Percentiles rank a stretch among this genome's conserved stretches.
phyloP scores from a whole-genome alignment of 2,888 invertebrate genomes.

The Meghimatium bilineatum region DNA sequence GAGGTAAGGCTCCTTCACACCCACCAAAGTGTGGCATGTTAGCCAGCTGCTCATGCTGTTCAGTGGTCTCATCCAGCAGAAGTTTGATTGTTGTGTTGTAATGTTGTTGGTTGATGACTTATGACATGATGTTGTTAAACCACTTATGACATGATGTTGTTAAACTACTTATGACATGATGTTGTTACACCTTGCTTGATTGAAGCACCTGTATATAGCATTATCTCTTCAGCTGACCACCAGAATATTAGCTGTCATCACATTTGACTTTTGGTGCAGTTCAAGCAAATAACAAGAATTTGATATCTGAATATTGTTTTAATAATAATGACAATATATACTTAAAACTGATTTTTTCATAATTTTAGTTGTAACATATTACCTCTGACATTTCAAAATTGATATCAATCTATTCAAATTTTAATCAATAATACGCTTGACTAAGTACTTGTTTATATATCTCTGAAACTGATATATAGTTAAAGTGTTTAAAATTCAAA shows the following conservation, averaged over 20 bases:
- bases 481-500: slow-evolving; percentile 42
- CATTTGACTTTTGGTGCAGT: not conserved
- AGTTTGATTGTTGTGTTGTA: slow-evolving; percentile 18
- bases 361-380: not conserved
- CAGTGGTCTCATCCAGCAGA: not conserved
- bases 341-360: not conserved
- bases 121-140: not conserved
- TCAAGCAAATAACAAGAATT: not conserved
- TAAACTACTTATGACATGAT: not conserved
- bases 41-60: slow-evolving; percentile 21
- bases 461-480: not conserved
- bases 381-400: not conserved
- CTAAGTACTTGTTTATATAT: not conserved
- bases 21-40: slow-evolving; percentile 49
- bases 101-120: slow-evolving; percentile 11
- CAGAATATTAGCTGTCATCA: not conserved
- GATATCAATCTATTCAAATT: not conserved
- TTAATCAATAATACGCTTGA: not conserved
- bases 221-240: not conserved
- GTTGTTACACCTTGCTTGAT: slow-evolving; percentile 8
- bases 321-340: not conserved
- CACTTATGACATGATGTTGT: not conserved
- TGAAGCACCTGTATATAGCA: not conserved
- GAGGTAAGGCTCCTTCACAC: slow-evolving; percentile 52
- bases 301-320: not conserved